Evolutionary conservation across 2,113 vertebrate species (phyloP).

Genomic region (Arvicanthis niloticus): DNA sequence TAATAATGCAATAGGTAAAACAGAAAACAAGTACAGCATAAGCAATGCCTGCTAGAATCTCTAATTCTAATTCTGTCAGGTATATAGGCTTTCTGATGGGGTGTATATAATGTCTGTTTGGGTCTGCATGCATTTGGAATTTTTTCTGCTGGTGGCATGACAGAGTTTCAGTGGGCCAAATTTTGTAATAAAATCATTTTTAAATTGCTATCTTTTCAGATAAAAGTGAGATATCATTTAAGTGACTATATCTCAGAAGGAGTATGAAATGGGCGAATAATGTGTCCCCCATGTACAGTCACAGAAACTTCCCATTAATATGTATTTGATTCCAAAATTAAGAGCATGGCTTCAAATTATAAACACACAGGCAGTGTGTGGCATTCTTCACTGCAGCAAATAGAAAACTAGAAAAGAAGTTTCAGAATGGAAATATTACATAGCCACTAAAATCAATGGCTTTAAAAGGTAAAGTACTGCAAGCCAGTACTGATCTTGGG

Average conservation of each 20-base stretch:
- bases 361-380: not conserved
- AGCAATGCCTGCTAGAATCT: not conserved
- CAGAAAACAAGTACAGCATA: not conserved
- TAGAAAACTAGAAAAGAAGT: not conserved
- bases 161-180: not conserved
- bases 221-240: not conserved
- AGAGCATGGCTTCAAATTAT: not conserved
- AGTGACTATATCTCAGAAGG: not conserved
- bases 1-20: not conserved
- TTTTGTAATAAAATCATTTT: constrained; percentile 10
- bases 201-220: not conserved
- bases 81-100: not conserved
- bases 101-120: not conserved
- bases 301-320: not conserved
- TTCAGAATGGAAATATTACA: not conserved
- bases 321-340: not conserved
- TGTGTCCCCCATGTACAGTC: not conserved
- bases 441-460: not conserved
- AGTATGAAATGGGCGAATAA: not conserved
- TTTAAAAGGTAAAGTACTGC: not conserved
- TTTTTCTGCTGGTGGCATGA: not conserved
- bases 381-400: not conserved
- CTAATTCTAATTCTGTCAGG: too few relatives aligned
- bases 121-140: not conserved
- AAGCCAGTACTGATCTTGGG: not conserved